A percentile compares a stretch with the other conserved stretches of the same genome.
Conservation (phyloP, 2,888 invertebrate species). For the Protophormia terraenovae region DNA sequence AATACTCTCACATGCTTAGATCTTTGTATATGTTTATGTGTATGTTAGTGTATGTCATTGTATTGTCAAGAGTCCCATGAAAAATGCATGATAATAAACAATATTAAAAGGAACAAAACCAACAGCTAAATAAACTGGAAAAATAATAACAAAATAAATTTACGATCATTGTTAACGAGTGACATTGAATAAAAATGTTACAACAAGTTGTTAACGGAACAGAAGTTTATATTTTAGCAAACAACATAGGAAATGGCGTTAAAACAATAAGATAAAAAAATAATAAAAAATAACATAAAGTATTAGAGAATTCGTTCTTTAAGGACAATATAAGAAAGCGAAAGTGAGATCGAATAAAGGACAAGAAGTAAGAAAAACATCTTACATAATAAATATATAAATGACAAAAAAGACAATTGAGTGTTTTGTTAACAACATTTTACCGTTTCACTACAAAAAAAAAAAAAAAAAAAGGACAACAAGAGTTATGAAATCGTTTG, state of each 20-base stretch:
- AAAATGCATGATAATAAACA: conserved; percentile 17
- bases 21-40: neutral
- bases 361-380: neutral
- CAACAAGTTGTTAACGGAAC: neutral
- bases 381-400: neutral
- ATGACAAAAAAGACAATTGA: neutral
- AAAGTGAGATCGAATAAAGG: neutral
- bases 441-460: neutral
- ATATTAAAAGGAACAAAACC: conserved; percentile 7
- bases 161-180: conserved; percentile 50
- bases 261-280: conserved; percentile 10
- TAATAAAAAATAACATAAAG: neutral
- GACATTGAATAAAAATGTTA: conserved; percentile 21
- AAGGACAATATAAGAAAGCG: neutral
- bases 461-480: neutral
- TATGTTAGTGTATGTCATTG: neutral
- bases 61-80: conserved; percentile 19
- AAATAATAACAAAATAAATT: conserved; percentile 28
- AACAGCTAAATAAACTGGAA: neutral
- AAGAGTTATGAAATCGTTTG: neutral
- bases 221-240: neutral
- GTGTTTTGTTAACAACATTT: neutral
- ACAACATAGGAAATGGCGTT: neutral
- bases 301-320: neutral
- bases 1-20: neutral